Evolutionary conservation across 2,797 vertebrate genomes (phyloP).

Genomic region (Naso thynnoides): DNA sequence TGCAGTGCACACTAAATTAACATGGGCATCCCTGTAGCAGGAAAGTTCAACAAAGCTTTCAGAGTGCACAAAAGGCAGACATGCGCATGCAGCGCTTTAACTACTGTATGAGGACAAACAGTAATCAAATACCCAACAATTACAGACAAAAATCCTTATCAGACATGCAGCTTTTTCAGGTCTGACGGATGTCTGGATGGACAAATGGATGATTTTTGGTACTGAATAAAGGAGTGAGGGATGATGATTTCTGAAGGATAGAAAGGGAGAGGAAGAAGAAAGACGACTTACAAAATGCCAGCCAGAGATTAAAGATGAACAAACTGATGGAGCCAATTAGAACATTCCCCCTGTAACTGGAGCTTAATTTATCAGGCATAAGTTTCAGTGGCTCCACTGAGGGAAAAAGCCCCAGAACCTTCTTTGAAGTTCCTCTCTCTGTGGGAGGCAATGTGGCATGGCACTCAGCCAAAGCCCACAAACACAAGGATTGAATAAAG

Average conservation of each 20-base stretch:
- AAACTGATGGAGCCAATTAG: conserved; percentile 64
- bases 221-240: not conserved
- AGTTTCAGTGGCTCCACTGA: conserved; percentile 49
- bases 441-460: conserved; percentile 58
- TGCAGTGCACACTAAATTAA: not conserved
- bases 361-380: conserved; percentile 55
- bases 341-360: conserved; percentile 39
- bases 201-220: not conserved
- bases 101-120: not conserved
- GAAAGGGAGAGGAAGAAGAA: conserved; percentile 9
- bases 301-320: conserved; percentile 55
- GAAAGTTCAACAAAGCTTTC: not conserved
- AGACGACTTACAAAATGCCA: conserved; percentile 29
- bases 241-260: conserved; percentile 8
- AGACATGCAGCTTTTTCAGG: too few species aligned
- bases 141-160: too few species aligned
- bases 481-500: conserved; percentile 64
- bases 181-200: not conserved
- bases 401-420: conserved; percentile 32
- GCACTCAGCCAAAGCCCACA: conserved; percentile 51
- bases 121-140: too few species aligned
- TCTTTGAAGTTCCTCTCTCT: conserved; percentile 67
- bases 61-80: not conserved
- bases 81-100: not conserved
- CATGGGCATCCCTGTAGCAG: not conserved